A percentile compares a stretch with the other conserved stretches of the same genome.
Evolutionary conservation across 2,888 invertebrate species (phyloP).

Genomic region (Diaprepes abbreviatus): DNA sequence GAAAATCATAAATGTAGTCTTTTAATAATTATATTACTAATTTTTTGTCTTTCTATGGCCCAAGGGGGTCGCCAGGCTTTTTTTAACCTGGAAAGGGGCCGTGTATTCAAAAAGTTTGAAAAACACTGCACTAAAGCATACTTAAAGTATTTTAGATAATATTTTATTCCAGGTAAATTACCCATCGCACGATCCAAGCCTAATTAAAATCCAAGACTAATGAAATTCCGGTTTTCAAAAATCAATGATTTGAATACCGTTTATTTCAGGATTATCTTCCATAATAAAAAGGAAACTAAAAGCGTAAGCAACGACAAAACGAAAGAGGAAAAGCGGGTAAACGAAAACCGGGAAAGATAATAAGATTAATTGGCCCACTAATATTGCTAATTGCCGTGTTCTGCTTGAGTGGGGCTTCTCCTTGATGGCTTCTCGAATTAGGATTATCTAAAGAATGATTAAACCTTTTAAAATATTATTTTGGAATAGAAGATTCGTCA

Average conservation of each 20-base stretch:
- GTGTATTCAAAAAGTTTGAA: no score
- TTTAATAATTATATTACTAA: no score
- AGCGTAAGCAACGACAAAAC: conserved; percentile 16
- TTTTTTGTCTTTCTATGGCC: no score
- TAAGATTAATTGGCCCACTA: conserved; percentile 42
- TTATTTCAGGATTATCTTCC: neutral
- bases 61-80: no score
- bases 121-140: no score
- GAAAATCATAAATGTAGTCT: no score
- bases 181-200: no score
- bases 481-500: conserved; percentile 6
- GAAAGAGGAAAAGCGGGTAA: conserved; percentile 7
- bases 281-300: conserved; percentile 11
- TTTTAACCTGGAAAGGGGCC: no score
- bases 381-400: conserved; percentile 43
- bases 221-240: no score
- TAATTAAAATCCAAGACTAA: no score
- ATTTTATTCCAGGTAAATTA: no score
- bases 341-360: conserved; percentile 43
- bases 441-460: conserved; percentile 30
- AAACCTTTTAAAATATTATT: conserved; percentile 28
- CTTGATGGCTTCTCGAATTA: conserved; percentile 39
- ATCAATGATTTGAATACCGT: neutral
- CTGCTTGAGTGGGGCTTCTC: conserved; percentile 31
- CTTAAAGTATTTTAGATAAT: no score